A percentile compares a stretch with the other conserved stretches of the same genome.
phyloP scores from a whole-genome alignment of 2,113 vertebrate species.

The Plecturocebus donacophilus region DNA sequence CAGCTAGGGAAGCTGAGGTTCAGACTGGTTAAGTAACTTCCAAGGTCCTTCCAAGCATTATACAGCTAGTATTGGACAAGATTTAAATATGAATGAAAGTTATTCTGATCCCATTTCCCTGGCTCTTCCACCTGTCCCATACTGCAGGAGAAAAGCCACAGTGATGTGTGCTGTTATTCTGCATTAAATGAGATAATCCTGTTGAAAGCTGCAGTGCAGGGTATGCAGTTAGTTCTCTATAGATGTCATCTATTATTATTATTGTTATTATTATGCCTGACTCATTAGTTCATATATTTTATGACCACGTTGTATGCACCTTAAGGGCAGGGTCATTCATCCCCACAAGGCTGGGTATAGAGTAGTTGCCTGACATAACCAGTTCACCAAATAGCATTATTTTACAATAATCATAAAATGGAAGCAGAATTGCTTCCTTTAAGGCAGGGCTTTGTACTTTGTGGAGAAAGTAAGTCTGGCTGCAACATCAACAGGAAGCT shows the following conservation, averaged over 20 bases:
- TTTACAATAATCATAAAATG: not conserved
- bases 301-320: not conserved
- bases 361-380: not conserved
- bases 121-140: not conserved
- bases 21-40: not conserved
- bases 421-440: not conserved
- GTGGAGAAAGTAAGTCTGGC: not conserved
- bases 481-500: not conserved
- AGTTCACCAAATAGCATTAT: not conserved
- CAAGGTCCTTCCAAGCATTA: not conserved
- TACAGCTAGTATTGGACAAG: not conserved
- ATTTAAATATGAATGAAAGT: not conserved
- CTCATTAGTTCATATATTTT: slow-evolving; percentile 1
- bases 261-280: not conserved
- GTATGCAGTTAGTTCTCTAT: not conserved
- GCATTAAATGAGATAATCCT: not conserved
- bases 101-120: not conserved
- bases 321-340: slow-evolving; percentile 28
- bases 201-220: not conserved
- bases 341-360: not conserved
- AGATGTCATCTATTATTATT: not conserved
- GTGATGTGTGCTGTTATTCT: not conserved
- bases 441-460: not conserved
- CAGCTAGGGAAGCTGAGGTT: not conserved
- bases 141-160: not conserved